A percentile compares a stretch with the other conserved stretches of the same genome.
phyloP scores from a whole-genome alignment of 2,113 vertebrate genomes.

The Pungitius pungitius region DNA sequence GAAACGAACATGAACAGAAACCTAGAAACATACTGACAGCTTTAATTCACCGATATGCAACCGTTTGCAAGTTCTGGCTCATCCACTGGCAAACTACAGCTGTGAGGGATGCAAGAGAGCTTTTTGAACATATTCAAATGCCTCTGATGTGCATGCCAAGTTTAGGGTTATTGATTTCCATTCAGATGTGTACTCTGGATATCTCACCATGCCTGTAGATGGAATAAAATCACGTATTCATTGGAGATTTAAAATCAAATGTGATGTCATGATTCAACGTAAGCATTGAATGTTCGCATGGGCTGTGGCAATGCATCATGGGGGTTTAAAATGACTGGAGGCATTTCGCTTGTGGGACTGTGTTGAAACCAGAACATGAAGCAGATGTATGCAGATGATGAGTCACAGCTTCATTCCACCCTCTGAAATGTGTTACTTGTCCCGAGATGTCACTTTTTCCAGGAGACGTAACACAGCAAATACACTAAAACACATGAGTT shows the following conservation, averaged over 20 bases:
- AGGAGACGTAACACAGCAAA: slow-evolving; percentile 5
- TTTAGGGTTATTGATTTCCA: background rate
- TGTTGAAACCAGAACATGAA: slow-evolving; percentile 25
- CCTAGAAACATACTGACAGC: background rate
- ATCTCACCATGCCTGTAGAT: no score
- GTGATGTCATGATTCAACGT: background rate
- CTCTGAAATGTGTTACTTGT: slow-evolving; percentile 9
- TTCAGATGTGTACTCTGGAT: background rate
- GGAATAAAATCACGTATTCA: background rate
- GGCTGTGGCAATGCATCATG: background rate
- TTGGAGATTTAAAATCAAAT: background rate
- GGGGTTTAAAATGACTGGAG: slow-evolving; percentile 10
- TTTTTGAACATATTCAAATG: background rate
- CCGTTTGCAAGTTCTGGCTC: background rate
- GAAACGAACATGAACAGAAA: background rate
- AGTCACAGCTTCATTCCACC: slow-evolving; percentile 21
- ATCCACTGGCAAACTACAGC: background rate
- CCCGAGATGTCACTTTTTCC: slow-evolving; percentile 1
- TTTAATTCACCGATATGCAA: background rate
- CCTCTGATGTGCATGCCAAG: background rate
- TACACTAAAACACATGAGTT: slow-evolving; percentile 4
- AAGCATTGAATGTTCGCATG: slow-evolving; percentile 12
- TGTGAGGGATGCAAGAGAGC: background rate
- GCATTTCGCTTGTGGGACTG: slow-evolving; percentile 6
- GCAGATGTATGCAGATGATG: slow-evolving; percentile 13